Evolutionary conservation across 1,140 invertebrate genomes (phyloP).

Genomic region (Spodoptera litura): DNA sequence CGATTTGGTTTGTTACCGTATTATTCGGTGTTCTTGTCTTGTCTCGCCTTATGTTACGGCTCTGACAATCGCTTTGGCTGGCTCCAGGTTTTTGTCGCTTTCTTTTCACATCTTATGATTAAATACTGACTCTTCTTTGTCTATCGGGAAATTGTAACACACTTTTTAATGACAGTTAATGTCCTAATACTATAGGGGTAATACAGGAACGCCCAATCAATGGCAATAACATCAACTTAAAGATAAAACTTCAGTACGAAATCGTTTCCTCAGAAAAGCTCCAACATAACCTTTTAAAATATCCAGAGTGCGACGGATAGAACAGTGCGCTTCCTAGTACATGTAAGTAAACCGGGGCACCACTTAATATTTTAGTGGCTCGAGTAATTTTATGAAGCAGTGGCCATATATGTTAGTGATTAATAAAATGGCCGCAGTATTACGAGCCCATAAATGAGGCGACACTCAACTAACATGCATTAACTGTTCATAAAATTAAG

Average conservation of each 20-base stretch:
- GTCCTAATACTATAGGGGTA: too few relatives aligned
- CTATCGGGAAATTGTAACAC: too few relatives aligned
- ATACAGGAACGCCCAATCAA: too few relatives aligned
- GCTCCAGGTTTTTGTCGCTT: too few relatives aligned
- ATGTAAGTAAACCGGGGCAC: conserved; percentile 22
- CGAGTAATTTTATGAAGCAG: conserved; percentile 28
- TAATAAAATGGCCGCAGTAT: conserved; percentile 14
- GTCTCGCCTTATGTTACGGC: conserved; percentile 12
- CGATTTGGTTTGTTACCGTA: neutral
- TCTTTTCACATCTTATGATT: too few relatives aligned
- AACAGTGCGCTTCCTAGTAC: neutral
- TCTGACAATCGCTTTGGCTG: neutral
- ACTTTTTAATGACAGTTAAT: too few relatives aligned
- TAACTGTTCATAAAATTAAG: conserved; percentile 9
- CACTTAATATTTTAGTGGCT: conserved; percentile 33
- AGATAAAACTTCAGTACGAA: too few relatives aligned
- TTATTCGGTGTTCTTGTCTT: conserved; percentile 1
- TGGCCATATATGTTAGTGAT: conserved; percentile 12
- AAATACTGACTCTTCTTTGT: too few relatives aligned
- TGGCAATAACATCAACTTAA: too few relatives aligned
- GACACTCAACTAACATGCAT: neutral
- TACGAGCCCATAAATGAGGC: conserved; percentile 18
- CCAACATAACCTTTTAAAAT: neutral
- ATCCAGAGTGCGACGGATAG: neutral
- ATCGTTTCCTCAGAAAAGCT: neutral